Evolutionary conservation across 1,140 invertebrate species (phyloP), one percentile per base, ranked within the genome.

Genomic region (Macrostomum lignano): DNA sequence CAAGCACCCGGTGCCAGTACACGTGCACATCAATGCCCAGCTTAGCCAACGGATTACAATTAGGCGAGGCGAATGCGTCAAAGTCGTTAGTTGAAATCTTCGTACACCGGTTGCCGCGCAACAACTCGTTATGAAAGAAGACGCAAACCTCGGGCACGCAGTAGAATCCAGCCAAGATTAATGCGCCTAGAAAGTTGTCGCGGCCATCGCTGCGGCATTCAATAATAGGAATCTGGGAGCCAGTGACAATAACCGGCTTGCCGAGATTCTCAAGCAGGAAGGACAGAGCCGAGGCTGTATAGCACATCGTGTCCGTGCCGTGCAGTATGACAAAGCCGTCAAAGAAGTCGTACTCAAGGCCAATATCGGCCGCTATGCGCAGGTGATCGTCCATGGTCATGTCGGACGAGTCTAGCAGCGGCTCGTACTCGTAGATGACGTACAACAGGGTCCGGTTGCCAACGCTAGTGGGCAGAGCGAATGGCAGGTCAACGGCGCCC

Each of bases 311-410:
- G 54, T 96, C 86, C 0, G 86, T 94, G 7, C 86, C 86, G 47
- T 94, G 86, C 1, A 94, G 64, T 2, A 94, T 66, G 0, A 96
- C 76, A 50, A 94, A 96, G 0, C 81, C 82, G 49, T 88, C 77
- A 46, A 71, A 88, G 26, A 66, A 56, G 43, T 74, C 65, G 44
- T 84, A 82, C 11, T 10, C n/a, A 36, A 7, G 76, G 62, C 73
- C 65, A 37, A 93, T 78, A 53, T 86, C 74, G 39, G 65, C 65
- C 2, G 79, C 79, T 35, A 94, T 84, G 36, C 62, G 61, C 21
- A 73, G 70, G 78, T 79, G 93, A 41, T 88, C 74, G 29, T 71
- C 66, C 58, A 75, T 73, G 0, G 70, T 72, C 74, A 91, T 84
- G 50, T 88, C 81, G 30, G 74, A 74, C 0, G 79, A 86, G 50